Conservation (phyloP, 2,797 vertebrate genomes). For the Gobionotothen gibberifrons region DNA sequence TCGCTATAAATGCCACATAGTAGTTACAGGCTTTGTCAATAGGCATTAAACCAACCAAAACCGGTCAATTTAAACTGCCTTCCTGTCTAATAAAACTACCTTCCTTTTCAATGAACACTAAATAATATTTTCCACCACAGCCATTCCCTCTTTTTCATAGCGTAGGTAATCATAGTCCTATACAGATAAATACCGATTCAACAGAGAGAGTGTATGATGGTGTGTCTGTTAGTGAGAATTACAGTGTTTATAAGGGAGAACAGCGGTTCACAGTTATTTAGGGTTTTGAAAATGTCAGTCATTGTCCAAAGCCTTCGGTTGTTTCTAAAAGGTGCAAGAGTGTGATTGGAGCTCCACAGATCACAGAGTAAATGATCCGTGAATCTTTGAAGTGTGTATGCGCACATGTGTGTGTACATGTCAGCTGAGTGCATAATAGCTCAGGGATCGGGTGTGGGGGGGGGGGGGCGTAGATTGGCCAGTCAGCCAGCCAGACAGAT, state of each 20-base stretch:
- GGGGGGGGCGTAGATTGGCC: slow-evolving; percentile 49
- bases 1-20: slow-evolving; percentile 1
- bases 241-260: slow-evolving; percentile 17
- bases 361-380: slow-evolving; percentile 51
- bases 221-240: slow-evolving; percentile 14
- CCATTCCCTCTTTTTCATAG: neutral
- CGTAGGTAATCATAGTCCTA: neutral
- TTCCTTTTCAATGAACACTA: slow-evolving; percentile 7
- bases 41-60: slow-evolving; percentile 27
- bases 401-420: slow-evolving; percentile 2
- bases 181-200: slow-evolving; percentile 2
- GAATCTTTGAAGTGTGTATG: slow-evolving; percentile 40
- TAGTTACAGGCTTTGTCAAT: slow-evolving; percentile 2
- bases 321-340: slow-evolving; percentile 47
- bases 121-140: neutral
- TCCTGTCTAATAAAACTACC: neutral
- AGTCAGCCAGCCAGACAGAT: slow-evolving; percentile 68
- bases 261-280: slow-evolving; percentile 18
- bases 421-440: slow-evolving; percentile 55
- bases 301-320: slow-evolving; percentile 30
- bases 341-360: slow-evolving; percentile 43
- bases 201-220: slow-evolving; percentile 4
- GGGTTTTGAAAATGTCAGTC: slow-evolving; percentile 45
- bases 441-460: slow-evolving; percentile 48
- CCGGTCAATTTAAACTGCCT: slow-evolving; percentile 1